phyloP scores from a whole-genome alignment of 1,140 invertebrate genomes.

The Temnothorax curvispinosus region DNA sequence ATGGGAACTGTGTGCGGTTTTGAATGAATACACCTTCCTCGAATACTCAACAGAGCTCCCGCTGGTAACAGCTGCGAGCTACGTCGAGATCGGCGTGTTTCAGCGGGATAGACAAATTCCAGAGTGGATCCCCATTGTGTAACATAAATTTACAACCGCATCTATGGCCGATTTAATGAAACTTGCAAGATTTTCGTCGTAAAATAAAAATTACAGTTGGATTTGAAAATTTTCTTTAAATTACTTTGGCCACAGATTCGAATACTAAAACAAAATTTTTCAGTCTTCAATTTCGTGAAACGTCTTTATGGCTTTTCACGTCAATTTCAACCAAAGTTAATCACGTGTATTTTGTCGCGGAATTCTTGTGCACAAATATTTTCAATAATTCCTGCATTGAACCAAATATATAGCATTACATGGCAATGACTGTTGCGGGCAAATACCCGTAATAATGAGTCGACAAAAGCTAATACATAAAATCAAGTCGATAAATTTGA shows the following conservation, averaged over 20 bases:
- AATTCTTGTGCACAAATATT: background rate
- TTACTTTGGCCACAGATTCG: background rate
- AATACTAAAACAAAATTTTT: background rate
- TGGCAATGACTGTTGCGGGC: too few species aligned
- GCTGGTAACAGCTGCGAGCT: conserved; percentile 66
- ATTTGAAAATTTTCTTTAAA: background rate
- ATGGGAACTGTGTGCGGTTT: conserved; percentile 58
- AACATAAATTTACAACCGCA: conserved; percentile 56
- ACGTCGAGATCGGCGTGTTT: conserved; percentile 58
- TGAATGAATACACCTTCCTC: conserved; percentile 67
- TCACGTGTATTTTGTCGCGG: background rate
- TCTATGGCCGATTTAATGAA: conserved; percentile 16
- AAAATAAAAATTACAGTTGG: background rate
- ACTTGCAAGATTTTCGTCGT: conserved; percentile 22
- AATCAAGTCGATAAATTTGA: background rate
- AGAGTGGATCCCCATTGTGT: conserved; percentile 29
- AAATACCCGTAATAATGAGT: background rate
- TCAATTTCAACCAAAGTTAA: background rate
- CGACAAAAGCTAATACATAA: background rate
- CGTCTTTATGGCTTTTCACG: background rate
- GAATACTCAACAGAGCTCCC: conserved; percentile 60
- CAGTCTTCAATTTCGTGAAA: background rate
- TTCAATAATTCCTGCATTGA: background rate
- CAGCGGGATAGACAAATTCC: conserved; percentile 57
- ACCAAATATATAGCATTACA: background rate